These are phyloP conservation scores for Apamea monoglypha DNA, from an alignment of 2,888 invertebrate species.

Conservation along the genomic window DNA sequence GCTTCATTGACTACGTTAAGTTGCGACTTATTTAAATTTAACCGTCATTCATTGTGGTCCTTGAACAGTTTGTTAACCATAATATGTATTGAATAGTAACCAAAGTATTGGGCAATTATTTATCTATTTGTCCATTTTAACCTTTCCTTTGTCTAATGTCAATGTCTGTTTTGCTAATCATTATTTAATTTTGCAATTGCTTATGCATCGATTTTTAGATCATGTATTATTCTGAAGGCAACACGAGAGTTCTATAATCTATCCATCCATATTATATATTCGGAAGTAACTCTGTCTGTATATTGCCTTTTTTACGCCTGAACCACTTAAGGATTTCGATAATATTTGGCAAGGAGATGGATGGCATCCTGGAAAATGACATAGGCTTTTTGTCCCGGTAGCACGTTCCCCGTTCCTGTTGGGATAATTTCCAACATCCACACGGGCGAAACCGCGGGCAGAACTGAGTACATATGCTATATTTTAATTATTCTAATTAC, in stretches of 20 bases:
- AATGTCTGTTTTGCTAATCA: background rate
- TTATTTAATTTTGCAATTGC: background rate
- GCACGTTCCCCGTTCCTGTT: too few species aligned
- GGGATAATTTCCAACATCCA: too few species aligned
- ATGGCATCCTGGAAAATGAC: too few species aligned
- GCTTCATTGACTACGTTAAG: slow-evolving; percentile 31
- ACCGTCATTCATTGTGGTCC: background rate
- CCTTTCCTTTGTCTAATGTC: background rate
- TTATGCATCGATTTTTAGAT: background rate
- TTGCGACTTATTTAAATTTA: slow-evolving; percentile 7
- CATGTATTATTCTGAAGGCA: background rate
- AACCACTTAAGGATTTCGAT: background rate
- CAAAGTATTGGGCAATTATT: background rate
- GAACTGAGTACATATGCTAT: too few species aligned
- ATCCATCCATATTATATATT: too few species aligned
- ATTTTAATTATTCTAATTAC: background rate
- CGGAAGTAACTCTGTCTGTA: too few species aligned
- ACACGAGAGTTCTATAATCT: background rate
- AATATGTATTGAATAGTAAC: slow-evolving; percentile 10
- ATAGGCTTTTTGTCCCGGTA: too few species aligned
- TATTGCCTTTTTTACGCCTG: background rate
- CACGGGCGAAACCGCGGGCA: too few species aligned
- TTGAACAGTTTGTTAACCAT: slow-evolving; percentile 21
- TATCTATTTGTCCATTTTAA: background rate
- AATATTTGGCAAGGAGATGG: background rate